These are phyloP conservation scores for Malachius bipustulatus DNA, from an alignment of 2,888 invertebrate species.

Conservation along the genomic window DNA sequence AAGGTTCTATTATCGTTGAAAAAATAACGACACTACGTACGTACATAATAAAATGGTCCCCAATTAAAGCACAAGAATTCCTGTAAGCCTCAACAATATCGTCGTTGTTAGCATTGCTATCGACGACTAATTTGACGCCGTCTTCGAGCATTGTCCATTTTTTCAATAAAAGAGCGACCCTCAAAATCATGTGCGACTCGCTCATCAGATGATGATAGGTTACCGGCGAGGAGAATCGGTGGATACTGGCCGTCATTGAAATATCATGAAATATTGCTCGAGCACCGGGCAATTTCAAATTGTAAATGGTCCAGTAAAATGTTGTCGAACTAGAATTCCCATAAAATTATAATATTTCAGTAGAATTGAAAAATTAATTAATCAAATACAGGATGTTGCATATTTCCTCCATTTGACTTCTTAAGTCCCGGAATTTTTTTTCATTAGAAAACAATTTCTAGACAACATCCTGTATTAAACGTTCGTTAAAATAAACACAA, in stretches of 20 bases:
- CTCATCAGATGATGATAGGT: conserved; percentile 60
- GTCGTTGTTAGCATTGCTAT: conserved; percentile 28
- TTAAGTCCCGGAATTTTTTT: no score
- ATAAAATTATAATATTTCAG: no score
- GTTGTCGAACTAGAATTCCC: conserved; percentile 30
- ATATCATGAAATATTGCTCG: conserved; percentile 58
- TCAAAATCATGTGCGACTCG: conserved; percentile 59
- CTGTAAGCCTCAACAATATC: conserved; percentile 37
- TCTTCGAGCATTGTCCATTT: conserved; percentile 32
- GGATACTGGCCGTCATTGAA: conserved; percentile 51
- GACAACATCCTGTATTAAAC: no score
- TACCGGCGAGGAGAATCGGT: conserved; percentile 49
- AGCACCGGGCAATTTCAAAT: conserved; percentile 51
- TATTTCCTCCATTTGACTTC: no score
- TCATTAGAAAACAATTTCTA: no score
- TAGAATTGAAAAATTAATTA: no score
- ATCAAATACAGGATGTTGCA: no score
- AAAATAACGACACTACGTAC: conserved; percentile 19
- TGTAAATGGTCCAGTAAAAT: conserved; percentile 59
- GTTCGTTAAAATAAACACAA: no score
- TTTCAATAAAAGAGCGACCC: conserved; percentile 37
- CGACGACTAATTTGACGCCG: conserved; percentile 26
- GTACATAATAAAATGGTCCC: conserved; percentile 44
- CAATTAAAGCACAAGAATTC: conserved; percentile 44
- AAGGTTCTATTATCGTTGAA: no score